phyloP scores from a whole-genome alignment of 2,888 invertebrate genomes.

The Sinelater perroti region DNA sequence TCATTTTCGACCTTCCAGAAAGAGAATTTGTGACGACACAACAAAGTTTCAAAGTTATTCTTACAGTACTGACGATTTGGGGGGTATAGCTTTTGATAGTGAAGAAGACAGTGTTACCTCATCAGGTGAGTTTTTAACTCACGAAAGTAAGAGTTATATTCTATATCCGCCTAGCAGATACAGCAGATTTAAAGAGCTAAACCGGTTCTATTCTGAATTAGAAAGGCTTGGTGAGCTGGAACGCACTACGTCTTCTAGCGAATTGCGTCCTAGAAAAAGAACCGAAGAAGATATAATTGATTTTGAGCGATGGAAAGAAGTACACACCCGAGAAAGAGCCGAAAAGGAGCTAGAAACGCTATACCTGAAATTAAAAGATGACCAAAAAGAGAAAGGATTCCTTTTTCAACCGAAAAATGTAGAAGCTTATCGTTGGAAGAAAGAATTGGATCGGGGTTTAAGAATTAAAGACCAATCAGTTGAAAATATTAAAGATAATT shows the following conservation, averaged over 20 bases:
- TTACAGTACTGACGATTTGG: constrained; percentile 73
- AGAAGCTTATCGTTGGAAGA: constrained; percentile 79
- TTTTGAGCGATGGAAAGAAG: constrained; percentile 86
- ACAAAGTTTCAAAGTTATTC: too few relatives aligned
- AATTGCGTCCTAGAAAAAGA: constrained; percentile 75
- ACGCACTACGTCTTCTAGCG: constrained; percentile 74
- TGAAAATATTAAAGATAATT: constrained; percentile 82
- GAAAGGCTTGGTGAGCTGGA: constrained; percentile 87
- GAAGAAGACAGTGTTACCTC: constrained; percentile 60
- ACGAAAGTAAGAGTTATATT: constrained; percentile 75
- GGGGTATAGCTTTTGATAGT: constrained; percentile 48
- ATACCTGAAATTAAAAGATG: constrained; percentile 77
- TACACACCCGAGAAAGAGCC: constrained; percentile 80
- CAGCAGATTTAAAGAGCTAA: constrained; percentile 83
- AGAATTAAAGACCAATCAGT: constrained; percentile 87
- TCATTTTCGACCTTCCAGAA: constrained; percentile 68
- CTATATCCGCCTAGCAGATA: constrained; percentile 74
- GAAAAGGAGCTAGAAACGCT: constrained; percentile 82
- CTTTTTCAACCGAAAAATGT: constrained; percentile 80
- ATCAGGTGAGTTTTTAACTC: constrained; percentile 58
- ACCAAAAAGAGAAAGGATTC: constrained; percentile 85
- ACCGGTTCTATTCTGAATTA: constrained; percentile 84
- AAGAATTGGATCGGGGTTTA: constrained; percentile 77
- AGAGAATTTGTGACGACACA: constrained; percentile 57
- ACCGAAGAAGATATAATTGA: constrained; percentile 84